phyloP scores from a whole-genome alignment of 2,888 invertebrate species.

The Leptopilina syphax region DNA sequence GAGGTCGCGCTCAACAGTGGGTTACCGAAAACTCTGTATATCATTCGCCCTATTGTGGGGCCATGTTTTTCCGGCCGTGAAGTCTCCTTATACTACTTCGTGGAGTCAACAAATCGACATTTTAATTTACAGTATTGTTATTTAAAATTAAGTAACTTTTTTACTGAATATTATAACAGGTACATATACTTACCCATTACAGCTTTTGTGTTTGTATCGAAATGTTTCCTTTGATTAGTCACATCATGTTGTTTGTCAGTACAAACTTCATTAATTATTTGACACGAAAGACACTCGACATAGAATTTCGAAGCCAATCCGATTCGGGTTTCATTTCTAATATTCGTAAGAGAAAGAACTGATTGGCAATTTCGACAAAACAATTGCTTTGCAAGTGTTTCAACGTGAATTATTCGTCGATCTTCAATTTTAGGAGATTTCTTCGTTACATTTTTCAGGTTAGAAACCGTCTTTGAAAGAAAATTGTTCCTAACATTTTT shows the following conservation, averaged over 20 bases:
- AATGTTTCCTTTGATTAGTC: slow-evolving; percentile 21
- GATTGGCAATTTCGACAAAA: slow-evolving; percentile 39
- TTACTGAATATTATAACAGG: neutral
- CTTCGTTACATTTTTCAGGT: neutral
- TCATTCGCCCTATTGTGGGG: too few relatives aligned
- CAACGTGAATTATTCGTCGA: slow-evolving; percentile 35
- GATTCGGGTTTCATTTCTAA: slow-evolving; percentile 15
- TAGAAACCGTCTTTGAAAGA: neutral
- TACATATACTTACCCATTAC: slow-evolving; percentile 34
- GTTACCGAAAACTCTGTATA: too few relatives aligned
- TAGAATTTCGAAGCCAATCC: slow-evolving; percentile 41
- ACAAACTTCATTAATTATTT: slow-evolving; percentile 12
- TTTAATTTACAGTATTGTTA: neutral
- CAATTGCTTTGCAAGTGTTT: slow-evolving; percentile 29
- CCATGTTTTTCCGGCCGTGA: too few relatives aligned
- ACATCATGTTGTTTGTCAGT: slow-evolving; percentile 39
- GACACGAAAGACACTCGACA: slow-evolving; percentile 34
- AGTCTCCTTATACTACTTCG: too few relatives aligned
- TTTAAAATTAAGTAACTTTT: neutral
- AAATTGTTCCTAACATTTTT: slow-evolving; percentile 6
- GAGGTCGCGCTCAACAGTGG: too few relatives aligned
- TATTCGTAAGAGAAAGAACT: slow-evolving; percentile 23
- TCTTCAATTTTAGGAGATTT: slow-evolving; percentile 16
- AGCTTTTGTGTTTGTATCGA: slow-evolving; percentile 44
- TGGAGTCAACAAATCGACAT: neutral